Conservation (phyloP, 2,888 invertebrate species). For the Rhingia rostrata region DNA sequence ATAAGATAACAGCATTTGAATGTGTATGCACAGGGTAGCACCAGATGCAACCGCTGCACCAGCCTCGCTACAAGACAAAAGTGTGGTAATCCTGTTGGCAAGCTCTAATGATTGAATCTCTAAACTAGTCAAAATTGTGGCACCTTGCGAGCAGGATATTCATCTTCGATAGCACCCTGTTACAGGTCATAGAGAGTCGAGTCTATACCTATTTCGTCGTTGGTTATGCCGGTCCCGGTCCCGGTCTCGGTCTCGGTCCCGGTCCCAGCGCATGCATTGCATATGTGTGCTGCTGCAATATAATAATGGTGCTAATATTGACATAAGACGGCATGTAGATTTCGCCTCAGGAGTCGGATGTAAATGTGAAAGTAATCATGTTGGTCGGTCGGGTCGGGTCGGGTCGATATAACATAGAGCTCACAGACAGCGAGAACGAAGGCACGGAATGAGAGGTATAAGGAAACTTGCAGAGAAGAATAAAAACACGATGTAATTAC, state of each 20-base stretch:
- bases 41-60: too few relatives aligned
- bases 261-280: constrained; percentile 10
- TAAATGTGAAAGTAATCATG: constrained; percentile 48
- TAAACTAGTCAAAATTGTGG: neutral
- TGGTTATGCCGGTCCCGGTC: neutral
- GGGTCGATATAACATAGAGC: neutral
- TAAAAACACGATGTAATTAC: constrained; percentile 62
- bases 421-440: neutral
- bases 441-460: neutral
- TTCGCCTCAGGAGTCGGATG: constrained; percentile 50
- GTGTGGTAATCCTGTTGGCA: constrained; percentile 6
- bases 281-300: constrained; percentile 22
- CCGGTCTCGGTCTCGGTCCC: neutral
- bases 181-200: neutral
- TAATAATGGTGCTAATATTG: constrained; percentile 70
- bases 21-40: constrained; percentile 21
- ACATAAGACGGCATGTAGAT: constrained; percentile 64
- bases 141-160: neutral
- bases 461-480: constrained; percentile 37
- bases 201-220: too few relatives aligned
- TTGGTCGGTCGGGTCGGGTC: constrained; percentile 14
- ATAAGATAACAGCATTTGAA: neutral
- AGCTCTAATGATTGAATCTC: constrained; percentile 6
- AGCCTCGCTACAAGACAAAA: neutral
- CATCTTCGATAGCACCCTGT: constrained; percentile 15